These are phyloP conservation scores for Scalopus aquaticus DNA, from an alignment of 2,113 vertebrate genomes.

Conservation along the genomic window DNA sequence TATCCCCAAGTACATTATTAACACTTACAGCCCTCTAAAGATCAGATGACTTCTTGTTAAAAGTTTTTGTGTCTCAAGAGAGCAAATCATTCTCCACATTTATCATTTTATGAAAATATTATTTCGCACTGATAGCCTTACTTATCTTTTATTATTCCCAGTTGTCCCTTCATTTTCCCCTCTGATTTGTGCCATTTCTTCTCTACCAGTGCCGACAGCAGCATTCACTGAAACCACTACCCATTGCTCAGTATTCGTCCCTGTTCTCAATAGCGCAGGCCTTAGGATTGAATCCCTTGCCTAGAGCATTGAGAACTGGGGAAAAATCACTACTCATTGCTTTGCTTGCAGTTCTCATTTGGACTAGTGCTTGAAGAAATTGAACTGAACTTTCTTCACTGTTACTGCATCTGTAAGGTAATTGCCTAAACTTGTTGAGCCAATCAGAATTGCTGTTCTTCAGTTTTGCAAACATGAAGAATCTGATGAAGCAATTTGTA, in stretches of 20 bases:
- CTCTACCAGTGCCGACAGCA: not conserved
- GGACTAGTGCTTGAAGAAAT: slow-evolving; percentile 76
- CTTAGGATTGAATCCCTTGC: slow-evolving; percentile 56
- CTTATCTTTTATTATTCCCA: slow-evolving; percentile 57
- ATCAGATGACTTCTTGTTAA: not conserved
- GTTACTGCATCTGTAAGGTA: slow-evolving; percentile 71
- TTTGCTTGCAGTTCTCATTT: slow-evolving; percentile 78
- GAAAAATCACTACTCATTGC: slow-evolving; percentile 48
- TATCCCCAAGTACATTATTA: slow-evolving; percentile 49
- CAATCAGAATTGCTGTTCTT: slow-evolving; percentile 63
- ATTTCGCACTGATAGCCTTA: slow-evolving; percentile 29
- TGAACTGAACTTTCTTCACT: slow-evolving; percentile 64
- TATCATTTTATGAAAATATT: slow-evolving; percentile 42
- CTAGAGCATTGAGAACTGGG: slow-evolving; percentile 58
- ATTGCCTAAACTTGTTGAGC: slow-evolving; percentile 77
- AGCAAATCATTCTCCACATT: not conserved
- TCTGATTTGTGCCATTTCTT: slow-evolving; percentile 41
- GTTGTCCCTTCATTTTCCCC: not conserved
- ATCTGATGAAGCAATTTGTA: slow-evolving; percentile 74
- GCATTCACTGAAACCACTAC: not conserved
- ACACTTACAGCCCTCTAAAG: not conserved
- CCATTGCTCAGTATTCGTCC: slow-evolving; percentile 51
- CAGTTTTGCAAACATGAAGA: slow-evolving; percentile 71
- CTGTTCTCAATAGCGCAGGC: slow-evolving; percentile 16
- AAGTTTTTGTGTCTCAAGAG: slow-evolving; percentile 55